Evolutionary conservation across 2,888 invertebrate genomes (phyloP), one percentile per base, ranked within the genome.

Genomic region (Microplitis manilae): DNA sequence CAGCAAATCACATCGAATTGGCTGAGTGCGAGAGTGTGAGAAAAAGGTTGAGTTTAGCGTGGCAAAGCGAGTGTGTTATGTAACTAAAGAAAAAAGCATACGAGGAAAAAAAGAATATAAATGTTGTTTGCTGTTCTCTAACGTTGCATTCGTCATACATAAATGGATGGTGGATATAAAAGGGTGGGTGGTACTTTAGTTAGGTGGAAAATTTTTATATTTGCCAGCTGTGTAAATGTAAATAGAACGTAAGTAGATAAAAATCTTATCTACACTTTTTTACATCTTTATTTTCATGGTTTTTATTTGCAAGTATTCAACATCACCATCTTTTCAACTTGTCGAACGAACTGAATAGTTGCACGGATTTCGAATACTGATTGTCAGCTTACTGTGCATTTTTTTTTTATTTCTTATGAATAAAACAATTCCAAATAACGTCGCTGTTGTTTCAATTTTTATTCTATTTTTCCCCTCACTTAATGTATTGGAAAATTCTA

Each of bases 331-430:
- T 67, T n/a, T 68, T 61, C 73, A 65, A 59, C 69, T 40, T 50
- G 38, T 9, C 39, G 75, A 38, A 68, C 62, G 68, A 38, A 61
- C 60, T 39, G 17, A 77, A 73, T 67, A 60, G 77, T 68, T 76
- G 80, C 79, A 81, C 79, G 83, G 82, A 83, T 83, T 81, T 74
- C 80, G 83, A 83, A 84, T 84, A 82, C 84, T 82, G 84, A 84
- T 84, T 84, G 82, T 84, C 81, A 81, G 83, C 83, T 84, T 82
- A 81, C 84, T 79, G 81, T 13, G 13, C 50, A 8, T 13, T 50
- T 50, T 50, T 50, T 79, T 79, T 79, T 77, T 77, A 75, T 79
- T 77, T 79, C 82, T 83, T 83, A 84, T 84, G 84, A 84, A 84
- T 84, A 84, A 84, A 84, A 84, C 82, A 84, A 80, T 75, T 78